Percentiles rank a stretch among this genome's conserved stretches.
Conservation (phyloP, 2,113 vertebrate species). For the Sinocyclocheilus maitianheensis region DNA sequence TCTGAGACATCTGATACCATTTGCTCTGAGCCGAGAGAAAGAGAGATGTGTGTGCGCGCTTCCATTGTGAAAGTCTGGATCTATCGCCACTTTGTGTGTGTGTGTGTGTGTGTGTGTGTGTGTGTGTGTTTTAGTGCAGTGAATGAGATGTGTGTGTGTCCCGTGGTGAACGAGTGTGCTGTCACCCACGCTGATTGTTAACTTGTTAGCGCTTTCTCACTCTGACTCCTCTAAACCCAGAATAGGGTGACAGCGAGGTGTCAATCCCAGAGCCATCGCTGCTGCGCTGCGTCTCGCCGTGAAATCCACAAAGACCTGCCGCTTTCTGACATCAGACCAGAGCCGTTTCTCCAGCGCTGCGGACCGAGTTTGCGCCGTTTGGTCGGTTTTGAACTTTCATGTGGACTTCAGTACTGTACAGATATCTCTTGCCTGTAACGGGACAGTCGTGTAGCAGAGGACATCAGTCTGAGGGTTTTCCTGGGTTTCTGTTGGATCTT, state of each 20-base stretch:
- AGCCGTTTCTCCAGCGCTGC: not conserved
- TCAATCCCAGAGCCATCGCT: conserved; percentile 31
- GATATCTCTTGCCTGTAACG: not conserved
- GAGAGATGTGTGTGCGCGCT: not conserved
- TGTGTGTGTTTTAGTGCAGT: not conserved
- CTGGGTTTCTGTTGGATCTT: not conserved
- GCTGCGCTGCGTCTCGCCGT: conserved; percentile 5
- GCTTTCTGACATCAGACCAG: not conserved
- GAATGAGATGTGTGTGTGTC: conserved; percentile 19
- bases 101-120: not conserved
- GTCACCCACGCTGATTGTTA: conserved; percentile 59
- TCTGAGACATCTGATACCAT: conserved; percentile 86
- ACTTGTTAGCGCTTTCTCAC: conserved; percentile 63
- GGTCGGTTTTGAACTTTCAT: not conserved
- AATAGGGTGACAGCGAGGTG: conserved; percentile 57
- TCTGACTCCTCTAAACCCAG: conserved; percentile 44
- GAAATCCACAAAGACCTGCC: conserved; percentile 3
- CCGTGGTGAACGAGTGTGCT: conserved; percentile 45
- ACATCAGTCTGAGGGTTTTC: not conserved
- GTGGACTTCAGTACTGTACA: not conserved
- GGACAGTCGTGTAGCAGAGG: too few relatives aligned
- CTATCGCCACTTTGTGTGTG: not conserved
- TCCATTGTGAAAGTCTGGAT: not conserved
- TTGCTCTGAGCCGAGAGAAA: conserved; percentile 71
- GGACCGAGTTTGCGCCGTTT: not conserved